These are phyloP conservation scores for Nothocercus julius DNA, from an alignment of 2,113 vertebrate species.

Conservation along the genomic window DNA sequence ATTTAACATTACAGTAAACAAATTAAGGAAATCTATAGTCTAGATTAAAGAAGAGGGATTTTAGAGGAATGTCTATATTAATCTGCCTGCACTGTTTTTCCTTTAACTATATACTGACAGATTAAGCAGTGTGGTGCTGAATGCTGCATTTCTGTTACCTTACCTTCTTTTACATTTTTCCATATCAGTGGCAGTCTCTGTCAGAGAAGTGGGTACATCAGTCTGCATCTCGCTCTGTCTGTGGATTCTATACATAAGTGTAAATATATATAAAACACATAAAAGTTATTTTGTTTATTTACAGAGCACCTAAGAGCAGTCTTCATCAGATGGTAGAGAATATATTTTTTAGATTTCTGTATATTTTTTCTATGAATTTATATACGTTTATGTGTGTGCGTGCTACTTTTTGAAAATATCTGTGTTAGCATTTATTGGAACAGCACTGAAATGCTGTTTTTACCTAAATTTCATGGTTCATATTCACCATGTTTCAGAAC, in stretches of 20 bases:
- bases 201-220: neutral
- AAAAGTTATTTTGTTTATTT: neutral
- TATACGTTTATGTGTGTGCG: neutral
- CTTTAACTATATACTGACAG: neutral
- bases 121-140: neutral
- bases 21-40: neutral
- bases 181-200: neutral
- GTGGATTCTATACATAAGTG: neutral
- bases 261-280: neutral
- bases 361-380: neutral
- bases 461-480: neutral
- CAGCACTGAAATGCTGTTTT: neutral
- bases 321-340: neutral
- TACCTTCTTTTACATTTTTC: neutral
- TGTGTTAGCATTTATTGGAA: neutral
- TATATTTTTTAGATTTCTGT: neutral
- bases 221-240: neutral
- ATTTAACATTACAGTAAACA: neutral
- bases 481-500: neutral
- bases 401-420: neutral
- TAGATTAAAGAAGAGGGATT: neutral
- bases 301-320: neutral
- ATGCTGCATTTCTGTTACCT: constrained; percentile 9
- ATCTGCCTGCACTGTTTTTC: neutral
- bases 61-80: neutral